Percentiles rank a stretch among this genome's conserved stretches.
These are phyloP conservation scores for Brachionus paranguensis DNA, from an alignment of 1,140 invertebrate species.

Conservation along the genomic window DNA sequence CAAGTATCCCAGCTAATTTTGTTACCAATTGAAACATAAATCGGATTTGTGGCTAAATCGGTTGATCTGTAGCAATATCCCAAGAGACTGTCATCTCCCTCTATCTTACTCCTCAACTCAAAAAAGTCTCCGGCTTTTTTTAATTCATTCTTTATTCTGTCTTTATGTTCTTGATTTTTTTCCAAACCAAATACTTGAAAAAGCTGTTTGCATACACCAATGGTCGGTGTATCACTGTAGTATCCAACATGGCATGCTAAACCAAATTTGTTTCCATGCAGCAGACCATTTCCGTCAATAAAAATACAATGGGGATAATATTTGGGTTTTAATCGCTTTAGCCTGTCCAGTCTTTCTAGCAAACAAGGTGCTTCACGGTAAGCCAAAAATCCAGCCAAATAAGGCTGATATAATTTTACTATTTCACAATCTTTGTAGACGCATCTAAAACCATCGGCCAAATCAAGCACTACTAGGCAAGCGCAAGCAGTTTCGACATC, in stretches of 20 bases:
- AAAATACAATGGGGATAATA: constrained; percentile 54
- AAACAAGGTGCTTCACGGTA: constrained; percentile 55
- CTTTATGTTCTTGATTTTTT: constrained; percentile 47
- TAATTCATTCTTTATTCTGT: constrained; percentile 43
- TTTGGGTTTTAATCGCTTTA: constrained; percentile 48
- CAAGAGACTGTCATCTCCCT: not conserved
- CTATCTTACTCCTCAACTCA: not conserved
- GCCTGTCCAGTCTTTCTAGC: constrained; percentile 46
- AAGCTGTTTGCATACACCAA: constrained; percentile 55
- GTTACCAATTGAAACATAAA: constrained; percentile 57
- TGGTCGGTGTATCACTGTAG: constrained; percentile 47
- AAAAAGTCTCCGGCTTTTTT: constrained; percentile 28
- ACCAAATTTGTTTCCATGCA: constrained; percentile 56
- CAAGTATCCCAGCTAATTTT: constrained; percentile 54
- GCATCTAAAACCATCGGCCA: constrained; percentile 40
- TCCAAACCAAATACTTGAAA: constrained; percentile 51
- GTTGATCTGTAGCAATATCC: constrained; percentile 29
- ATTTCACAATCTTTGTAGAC: constrained; percentile 43
- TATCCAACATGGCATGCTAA: constrained; percentile 54
- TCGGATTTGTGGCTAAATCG: constrained; percentile 48
- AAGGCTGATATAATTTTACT: constrained; percentile 46
- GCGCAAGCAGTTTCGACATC: constrained; percentile 52
- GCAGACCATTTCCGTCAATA: constrained; percentile 57
- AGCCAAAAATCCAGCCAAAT: constrained; percentile 56
- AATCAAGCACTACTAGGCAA: constrained; percentile 51